These are phyloP conservation scores for Vulpes vulpes DNA, from an alignment of 2,113 vertebrate species.

Conservation along the genomic window DNA sequence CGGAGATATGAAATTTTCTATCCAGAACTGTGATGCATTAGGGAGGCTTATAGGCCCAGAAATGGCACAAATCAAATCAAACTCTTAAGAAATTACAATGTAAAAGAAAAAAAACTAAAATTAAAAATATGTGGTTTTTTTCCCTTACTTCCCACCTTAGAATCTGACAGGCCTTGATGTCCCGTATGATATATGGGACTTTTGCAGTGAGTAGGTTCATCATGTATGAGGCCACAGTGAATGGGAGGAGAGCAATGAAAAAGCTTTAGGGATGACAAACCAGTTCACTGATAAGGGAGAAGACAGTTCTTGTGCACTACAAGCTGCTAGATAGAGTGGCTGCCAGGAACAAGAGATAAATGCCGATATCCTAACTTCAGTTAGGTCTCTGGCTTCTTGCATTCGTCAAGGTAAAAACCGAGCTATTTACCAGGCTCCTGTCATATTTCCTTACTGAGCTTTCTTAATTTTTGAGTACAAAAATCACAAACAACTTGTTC, in stretches of 20 bases:
- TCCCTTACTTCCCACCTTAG: not conserved
- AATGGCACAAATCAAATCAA: constrained; percentile 59
- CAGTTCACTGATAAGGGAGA: not conserved
- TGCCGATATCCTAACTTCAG: not conserved
- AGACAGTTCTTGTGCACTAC: not conserved
- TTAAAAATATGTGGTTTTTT: constrained; percentile 44
- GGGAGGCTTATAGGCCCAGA: constrained; percentile 22
- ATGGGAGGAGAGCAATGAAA: not conserved
- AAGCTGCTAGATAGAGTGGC: not conserved
- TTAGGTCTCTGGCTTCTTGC: constrained; percentile 9
- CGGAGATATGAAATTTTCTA: constrained; percentile 17
- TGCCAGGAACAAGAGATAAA: constrained; percentile 37
- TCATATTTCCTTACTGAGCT: not conserved
- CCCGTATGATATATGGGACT: not conserved
- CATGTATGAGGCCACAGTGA: not conserved
- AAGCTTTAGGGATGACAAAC: not conserved
- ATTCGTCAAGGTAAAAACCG: constrained; percentile 45
- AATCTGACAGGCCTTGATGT: not conserved
- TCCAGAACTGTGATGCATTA: constrained; percentile 43
- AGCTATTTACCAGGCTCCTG: not conserved
- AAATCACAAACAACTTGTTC: not conserved
- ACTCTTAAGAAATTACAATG: constrained; percentile 64
- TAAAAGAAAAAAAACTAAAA: constrained; percentile 43
- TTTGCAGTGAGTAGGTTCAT: not conserved
- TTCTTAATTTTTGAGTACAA: constrained; percentile 6